Conservation (phyloP, 2,113 vertebrate genomes). For the Sigmodon hispidus region DNA sequence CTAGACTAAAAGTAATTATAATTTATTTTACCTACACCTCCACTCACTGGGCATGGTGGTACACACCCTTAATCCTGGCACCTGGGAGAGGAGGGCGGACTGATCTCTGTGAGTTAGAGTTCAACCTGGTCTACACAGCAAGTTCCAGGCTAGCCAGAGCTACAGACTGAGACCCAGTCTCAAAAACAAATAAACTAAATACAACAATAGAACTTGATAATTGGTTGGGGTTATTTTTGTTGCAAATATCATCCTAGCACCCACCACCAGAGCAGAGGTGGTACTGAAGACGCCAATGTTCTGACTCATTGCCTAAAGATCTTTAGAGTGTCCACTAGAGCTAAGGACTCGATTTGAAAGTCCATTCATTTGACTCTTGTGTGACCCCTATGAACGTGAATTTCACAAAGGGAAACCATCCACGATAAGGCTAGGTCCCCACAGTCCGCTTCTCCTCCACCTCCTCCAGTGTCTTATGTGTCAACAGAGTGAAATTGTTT, state of each 20-base stretch:
- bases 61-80: background rate
- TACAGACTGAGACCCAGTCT: background rate
- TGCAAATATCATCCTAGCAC: background rate
- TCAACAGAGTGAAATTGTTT: background rate
- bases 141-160: background rate
- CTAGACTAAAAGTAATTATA: background rate
- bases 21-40: constrained; percentile 9
- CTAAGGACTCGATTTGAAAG: background rate
- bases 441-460: background rate
- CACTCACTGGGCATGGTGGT: background rate
- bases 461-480: too few relatives aligned
- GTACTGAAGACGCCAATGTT: background rate
- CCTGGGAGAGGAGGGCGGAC: background rate
- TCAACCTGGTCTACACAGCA: background rate
- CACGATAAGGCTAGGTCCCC: background rate
- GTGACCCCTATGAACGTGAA: background rate
- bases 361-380: background rate
- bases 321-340: background rate
- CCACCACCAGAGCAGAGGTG: background rate
- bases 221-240: background rate
- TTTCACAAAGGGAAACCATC: background rate
- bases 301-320: background rate
- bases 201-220: background rate
- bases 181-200: background rate
- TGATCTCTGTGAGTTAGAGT: background rate